Evolutionary conservation across 2,888 invertebrate species (phyloP), one percentile per base, ranked within the genome.

Genomic region (Lasioglossum oenotherae): DNA sequence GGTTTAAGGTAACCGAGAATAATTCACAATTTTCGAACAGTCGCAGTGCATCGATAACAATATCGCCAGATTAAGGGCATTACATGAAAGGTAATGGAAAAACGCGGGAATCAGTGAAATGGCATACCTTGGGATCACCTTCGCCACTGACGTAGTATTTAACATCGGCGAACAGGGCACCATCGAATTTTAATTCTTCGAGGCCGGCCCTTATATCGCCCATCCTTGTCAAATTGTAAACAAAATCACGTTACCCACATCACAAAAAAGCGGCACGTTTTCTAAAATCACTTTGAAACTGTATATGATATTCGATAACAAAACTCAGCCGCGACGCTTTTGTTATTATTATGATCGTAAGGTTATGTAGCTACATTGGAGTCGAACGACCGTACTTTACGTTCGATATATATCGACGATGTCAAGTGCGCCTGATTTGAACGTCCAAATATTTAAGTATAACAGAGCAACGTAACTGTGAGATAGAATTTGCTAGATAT

Each of bases 121-220:
- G 64, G 53, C 82, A 46, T 84, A 95, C 95, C 93, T 95, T 95
- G 53, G 95, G 93, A 89, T 95, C 95, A 75, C 92, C 94, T 87
- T 97, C 97, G 91, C 98, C 98, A 94, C 97, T 97, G 92, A 98
- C 96, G 96, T 97, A 98, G 96, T 97, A 98, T 94, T 97, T 98
- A 92, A 98, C 97, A 96, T 97, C 97, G 95, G 97, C 97, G 95
- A 98, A 98, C 92, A 98, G 96, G 92, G 96, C 96, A 93, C 96
- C 96, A 81, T 95, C 95, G 78, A 96, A 92, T 86, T 96, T 95
- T 84, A 95, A 91, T 88, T 95, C 95, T 84, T 95, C 94, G 82
- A 95, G 93, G 84, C 95, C 95, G 87, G 95, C 95, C 82, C 94
- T 94, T 91, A 95, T 94, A 91, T 95, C 95, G 82, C 95, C 95